Percentiles rank a stretch among this genome's conserved stretches.
Conservation (phyloP, 2,113 vertebrate genomes). For the Galeopterus variegatus region DNA sequence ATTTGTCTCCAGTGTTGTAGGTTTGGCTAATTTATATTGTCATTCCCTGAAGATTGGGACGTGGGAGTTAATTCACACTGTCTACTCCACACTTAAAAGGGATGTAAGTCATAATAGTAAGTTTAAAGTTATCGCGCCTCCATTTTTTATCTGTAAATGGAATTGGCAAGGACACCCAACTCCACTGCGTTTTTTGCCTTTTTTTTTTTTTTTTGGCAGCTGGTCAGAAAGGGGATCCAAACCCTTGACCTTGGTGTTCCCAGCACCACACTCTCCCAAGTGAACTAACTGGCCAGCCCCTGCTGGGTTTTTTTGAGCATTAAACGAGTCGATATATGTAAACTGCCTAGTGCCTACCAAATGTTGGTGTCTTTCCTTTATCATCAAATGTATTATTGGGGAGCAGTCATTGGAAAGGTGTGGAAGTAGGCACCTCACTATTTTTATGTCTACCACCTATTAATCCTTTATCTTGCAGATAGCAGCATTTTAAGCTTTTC, state of each 20-base stretch:
- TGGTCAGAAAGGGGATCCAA: too few relatives aligned
- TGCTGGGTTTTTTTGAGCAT: not conserved
- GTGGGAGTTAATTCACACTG: not conserved
- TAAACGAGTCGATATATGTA: not conserved
- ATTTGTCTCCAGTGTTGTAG: not conserved
- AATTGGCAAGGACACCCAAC: not conserved
- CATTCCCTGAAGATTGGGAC: not conserved
- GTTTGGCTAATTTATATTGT: not conserved
- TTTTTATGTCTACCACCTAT: not conserved
- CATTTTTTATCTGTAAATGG: conserved; percentile 21
- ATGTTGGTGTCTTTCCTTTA: not conserved
- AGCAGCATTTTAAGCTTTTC: not conserved
- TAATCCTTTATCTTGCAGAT: not conserved
- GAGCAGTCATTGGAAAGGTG: not conserved
- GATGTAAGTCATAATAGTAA: not conserved
- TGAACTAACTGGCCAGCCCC: too few relatives aligned
- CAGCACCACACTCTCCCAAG: too few relatives aligned
- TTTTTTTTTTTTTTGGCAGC: too few relatives aligned
- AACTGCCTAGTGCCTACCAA: not conserved
- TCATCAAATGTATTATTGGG: not conserved
- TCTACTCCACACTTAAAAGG: not conserved
- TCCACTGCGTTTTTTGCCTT: not conserved
- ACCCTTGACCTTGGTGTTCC: too few relatives aligned
- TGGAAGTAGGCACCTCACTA: not conserved
- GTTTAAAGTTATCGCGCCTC: not conserved